These are phyloP conservation scores for Actinemys pallida DNA, from an alignment of 2,113 vertebrate species.

Conservation along the genomic window DNA sequence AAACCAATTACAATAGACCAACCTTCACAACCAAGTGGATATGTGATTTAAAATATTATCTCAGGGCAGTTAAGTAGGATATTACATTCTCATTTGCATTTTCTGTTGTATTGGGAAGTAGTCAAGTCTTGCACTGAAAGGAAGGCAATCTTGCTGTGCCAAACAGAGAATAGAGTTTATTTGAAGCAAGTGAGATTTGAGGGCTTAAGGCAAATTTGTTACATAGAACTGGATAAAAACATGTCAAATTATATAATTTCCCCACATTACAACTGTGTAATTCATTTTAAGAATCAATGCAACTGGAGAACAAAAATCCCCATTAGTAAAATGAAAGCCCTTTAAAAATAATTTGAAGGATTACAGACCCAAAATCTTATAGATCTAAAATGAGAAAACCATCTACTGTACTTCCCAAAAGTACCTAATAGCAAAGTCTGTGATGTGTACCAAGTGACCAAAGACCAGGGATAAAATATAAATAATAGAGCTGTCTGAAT, in stretches of 20 bases:
- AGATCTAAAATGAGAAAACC: constrained; percentile 31
- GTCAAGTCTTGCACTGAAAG: neutral
- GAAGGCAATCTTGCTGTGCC: constrained; percentile 32
- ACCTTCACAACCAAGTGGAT: neutral
- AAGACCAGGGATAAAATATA: constrained; percentile 72
- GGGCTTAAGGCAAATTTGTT: constrained; percentile 52
- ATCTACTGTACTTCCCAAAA: constrained; percentile 61
- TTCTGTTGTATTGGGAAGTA: neutral
- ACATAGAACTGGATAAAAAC: constrained; percentile 26
- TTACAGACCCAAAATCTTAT: constrained; percentile 10
- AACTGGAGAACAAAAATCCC: constrained; percentile 59
- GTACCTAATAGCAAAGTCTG: constrained; percentile 53
- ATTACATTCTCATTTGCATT: constrained; percentile 38
- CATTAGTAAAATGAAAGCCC: neutral
- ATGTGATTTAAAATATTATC: constrained; percentile 27
- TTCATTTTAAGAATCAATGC: constrained; percentile 61
- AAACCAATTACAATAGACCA: neutral
- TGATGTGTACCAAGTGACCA: constrained; percentile 69
- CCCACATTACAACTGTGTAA: constrained; percentile 38
- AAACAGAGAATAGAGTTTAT: constrained; percentile 62
- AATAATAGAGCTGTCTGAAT: constrained; percentile 68
- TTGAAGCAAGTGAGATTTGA: constrained; percentile 60
- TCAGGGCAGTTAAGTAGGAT: constrained; percentile 39
- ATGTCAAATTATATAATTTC: constrained; percentile 58
- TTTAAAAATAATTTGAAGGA: neutral